phyloP scores from a whole-genome alignment of 2,888 invertebrate species.

The Cataglyphis altisquamis region DNA sequence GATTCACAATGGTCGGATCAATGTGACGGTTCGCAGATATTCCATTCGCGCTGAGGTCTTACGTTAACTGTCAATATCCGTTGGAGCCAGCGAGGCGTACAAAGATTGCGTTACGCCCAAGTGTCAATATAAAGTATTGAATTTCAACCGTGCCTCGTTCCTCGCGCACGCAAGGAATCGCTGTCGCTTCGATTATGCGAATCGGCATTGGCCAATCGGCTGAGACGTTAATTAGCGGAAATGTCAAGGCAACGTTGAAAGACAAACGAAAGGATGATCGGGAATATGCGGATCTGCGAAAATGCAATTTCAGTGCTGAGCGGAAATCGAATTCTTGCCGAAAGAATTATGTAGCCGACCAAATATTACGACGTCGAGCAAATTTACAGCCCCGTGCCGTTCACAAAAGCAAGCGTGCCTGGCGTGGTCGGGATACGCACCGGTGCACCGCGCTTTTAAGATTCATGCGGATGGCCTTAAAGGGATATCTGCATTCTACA shows the following conservation, averaged over 20 bases:
- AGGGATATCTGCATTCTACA: slow-evolving; percentile 63
- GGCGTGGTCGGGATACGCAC: slow-evolving; percentile 35
- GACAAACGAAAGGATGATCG: background rate
- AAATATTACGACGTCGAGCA: slow-evolving; percentile 62
- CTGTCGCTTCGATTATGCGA: slow-evolving; percentile 54
- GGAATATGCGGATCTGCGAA: background rate
- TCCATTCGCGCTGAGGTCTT: slow-evolving; percentile 24
- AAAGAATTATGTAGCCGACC: slow-evolving; percentile 65
- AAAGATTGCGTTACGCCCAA: slow-evolving; percentile 54
- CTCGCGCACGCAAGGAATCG: slow-evolving; percentile 36
- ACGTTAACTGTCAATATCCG: slow-evolving; percentile 51
- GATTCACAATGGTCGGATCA: slow-evolving; percentile 45
- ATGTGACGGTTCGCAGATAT: slow-evolving; percentile 38
- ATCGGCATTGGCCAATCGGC: slow-evolving; percentile 4
- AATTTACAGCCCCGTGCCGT: slow-evolving; percentile 63
- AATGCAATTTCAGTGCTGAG: slow-evolving; percentile 25
- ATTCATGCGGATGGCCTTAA: slow-evolving; percentile 59
- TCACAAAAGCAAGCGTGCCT: slow-evolving; percentile 57
- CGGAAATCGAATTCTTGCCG: background rate
- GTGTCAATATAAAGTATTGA: slow-evolving; percentile 51
- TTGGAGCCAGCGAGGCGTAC: slow-evolving; percentile 55
- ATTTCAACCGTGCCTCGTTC: slow-evolving; percentile 49
- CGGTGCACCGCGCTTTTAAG: slow-evolving; percentile 55
- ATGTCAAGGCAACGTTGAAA: background rate
- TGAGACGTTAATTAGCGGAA: slow-evolving; percentile 47